These are phyloP conservation scores for Drosophila tani DNA, from an alignment of 1,140 invertebrate species.

Conservation along the genomic window DNA sequence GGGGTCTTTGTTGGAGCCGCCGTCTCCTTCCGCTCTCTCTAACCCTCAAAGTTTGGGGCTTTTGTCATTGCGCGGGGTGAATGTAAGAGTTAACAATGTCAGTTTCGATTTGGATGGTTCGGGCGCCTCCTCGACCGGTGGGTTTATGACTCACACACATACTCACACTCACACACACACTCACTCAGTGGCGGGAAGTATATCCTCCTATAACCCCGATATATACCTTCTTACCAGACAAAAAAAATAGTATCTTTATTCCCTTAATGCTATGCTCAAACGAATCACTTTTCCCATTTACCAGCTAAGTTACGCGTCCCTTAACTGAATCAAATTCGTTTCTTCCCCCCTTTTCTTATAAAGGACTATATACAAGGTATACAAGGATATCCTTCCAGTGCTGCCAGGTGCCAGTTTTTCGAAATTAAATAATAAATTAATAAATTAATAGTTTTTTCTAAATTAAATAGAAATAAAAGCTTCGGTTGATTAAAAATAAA, in stretches of 20 bases:
- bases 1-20: slow-evolving; percentile 30
- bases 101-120: slow-evolving; percentile 77
- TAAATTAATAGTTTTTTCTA: too few relatives aligned
- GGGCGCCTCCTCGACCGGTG: slow-evolving; percentile 49
- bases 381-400: slow-evolving; percentile 8
- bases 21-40: slow-evolving; percentile 32
- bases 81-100: slow-evolving; percentile 82
- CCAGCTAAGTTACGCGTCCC: not conserved
- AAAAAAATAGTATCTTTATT: not conserved
- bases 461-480: too few relatives aligned
- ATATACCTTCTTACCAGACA: not conserved
- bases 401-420: not conserved
- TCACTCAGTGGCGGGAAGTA: not conserved
- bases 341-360: not conserved
- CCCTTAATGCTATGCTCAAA: not conserved
- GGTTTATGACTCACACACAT: slow-evolving; percentile 27
- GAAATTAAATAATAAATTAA: not conserved
- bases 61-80: slow-evolving; percentile 69
- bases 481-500: too few relatives aligned
- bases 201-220: not conserved
- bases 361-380: not conserved
- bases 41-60: slow-evolving; percentile 2
- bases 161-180: slow-evolving; percentile 10
- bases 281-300: not conserved
- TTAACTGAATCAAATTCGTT: not conserved